Base-by-base conservation (phyloP, 2,113 vertebrate genomes). In the Periophthalmus modestus region DNA sequence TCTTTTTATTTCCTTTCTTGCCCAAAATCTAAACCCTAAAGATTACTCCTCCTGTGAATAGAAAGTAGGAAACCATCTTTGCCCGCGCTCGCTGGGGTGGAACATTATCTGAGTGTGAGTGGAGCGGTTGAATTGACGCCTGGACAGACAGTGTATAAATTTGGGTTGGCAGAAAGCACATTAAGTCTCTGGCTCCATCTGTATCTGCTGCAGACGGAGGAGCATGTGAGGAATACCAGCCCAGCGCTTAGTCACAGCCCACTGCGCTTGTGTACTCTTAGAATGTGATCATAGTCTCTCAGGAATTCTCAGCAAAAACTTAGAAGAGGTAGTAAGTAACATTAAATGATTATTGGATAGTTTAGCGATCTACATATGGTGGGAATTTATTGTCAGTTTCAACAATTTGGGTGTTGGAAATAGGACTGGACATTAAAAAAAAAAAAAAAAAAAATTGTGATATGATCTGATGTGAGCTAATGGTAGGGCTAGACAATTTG, bases 141-240 rank as follows among this genome's bases (percentile, higher is more conserved):
- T 16, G 48, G 87, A 83, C 73, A 69, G 75, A 80, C 74, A 50
- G 76, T 81, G 70, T 84, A 81, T 81, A 63, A 84, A 88, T 88
- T 73, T 77, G 68, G 66, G 80, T 71, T 62, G 77, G 24, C 68
- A 82, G 80, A 66, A 84, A 86, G 78, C 71, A 73, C 66, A 69
- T 79, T 85, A 68, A 78, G 74, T 82, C 66, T 80, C 62, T 54
- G 75, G 73, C 77, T 85, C 68, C 77, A 55, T 84, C 75, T 77
- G 71, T 52, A 63, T 72, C 71, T 58, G 23, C 62, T 73, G 68
- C 36, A 75, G 68, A 76, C 33, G 12, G 73, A 74, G 12, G 73
- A 74, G 57, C 43, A 33, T 57, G 24, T 68, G 50, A 34, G n/a
- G 23, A 71, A 73, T 79, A 61, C 69, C 48, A 21, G 21, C 14